phyloP scores from a whole-genome alignment of 2,113 vertebrate species.

The Cavia aperea region DNA sequence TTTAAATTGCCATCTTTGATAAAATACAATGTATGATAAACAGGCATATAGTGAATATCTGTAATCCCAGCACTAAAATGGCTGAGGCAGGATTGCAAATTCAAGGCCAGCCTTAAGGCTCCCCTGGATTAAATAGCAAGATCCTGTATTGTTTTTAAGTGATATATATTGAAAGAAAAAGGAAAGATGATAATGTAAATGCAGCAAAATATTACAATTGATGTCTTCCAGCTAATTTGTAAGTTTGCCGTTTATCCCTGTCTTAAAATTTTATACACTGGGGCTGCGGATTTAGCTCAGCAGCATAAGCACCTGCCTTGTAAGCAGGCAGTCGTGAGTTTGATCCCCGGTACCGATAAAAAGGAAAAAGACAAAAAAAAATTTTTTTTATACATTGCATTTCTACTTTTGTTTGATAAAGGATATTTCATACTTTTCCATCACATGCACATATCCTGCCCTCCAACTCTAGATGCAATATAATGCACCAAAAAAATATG shows the following conservation, averaged over 20 bases:
- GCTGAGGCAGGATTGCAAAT: neutral
- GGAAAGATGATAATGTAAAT: neutral
- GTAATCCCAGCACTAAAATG: neutral
- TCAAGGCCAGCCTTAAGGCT: neutral
- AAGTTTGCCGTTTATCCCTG: neutral
- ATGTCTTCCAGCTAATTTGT: neutral
- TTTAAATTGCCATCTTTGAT: constrained; percentile 16
- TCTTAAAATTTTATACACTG: neutral
- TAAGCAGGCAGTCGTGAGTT: too few relatives aligned
- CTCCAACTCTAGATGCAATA: neutral
- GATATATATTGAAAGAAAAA: constrained; percentile 6
- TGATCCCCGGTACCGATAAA: too few relatives aligned
- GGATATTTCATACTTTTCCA: neutral
- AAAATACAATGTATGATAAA: neutral
- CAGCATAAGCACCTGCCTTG: too few relatives aligned
- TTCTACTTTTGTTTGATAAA: constrained; percentile 14
- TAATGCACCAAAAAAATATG: neutral
- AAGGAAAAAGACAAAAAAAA: too few relatives aligned
- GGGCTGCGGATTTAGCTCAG: too few relatives aligned
- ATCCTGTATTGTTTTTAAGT: neutral
- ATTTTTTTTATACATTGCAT: neutral
- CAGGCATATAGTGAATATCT: neutral
- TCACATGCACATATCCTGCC: neutral
- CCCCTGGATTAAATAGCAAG: neutral
- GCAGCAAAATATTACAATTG: constrained; percentile 5